These are phyloP conservation scores for Hydrotaea diabolus DNA, from an alignment of 2,888 invertebrate genomes.

Conservation along the genomic window DNA sequence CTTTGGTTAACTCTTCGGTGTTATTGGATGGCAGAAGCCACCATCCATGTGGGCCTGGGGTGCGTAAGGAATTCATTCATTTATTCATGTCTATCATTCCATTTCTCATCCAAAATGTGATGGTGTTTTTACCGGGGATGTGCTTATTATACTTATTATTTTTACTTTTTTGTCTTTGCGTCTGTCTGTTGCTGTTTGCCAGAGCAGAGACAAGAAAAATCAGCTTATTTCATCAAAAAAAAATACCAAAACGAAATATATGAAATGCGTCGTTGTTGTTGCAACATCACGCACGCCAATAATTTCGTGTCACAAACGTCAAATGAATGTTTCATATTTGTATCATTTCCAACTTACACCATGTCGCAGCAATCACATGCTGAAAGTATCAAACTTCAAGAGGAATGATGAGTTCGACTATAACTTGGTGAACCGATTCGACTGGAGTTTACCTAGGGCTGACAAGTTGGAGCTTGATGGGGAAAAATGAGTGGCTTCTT, in stretches of 20 bases:
- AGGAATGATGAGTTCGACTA: not conserved
- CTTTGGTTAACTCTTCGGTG: constrained; percentile 18
- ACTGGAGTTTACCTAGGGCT: too few species aligned
- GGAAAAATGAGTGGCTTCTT: not conserved
- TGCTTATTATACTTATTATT: constrained; percentile 38
- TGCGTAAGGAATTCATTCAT: constrained; percentile 38
- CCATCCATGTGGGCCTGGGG: not conserved
- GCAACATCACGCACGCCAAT: constrained; percentile 78
- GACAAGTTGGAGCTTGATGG: not conserved
- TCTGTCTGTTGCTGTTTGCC: not conserved
- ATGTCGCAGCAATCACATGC: not conserved
- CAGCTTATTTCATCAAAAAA: constrained; percentile 45
- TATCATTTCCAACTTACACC: constrained; percentile 55
- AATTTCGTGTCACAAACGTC: constrained; percentile 68
- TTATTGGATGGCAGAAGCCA: not conserved
- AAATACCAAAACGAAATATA: not conserved
- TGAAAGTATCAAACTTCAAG: not conserved
- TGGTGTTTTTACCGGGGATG: constrained; percentile 19
- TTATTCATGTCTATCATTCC: constrained; percentile 40
- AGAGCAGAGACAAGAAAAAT: constrained; percentile 4
- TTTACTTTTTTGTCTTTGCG: not conserved
- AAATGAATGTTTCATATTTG: constrained; percentile 68
- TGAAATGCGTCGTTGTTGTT: constrained; percentile 65
- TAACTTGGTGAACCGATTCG: not conserved
- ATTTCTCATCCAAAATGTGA: not conserved